Percentiles rank a stretch among this genome's conserved stretches.
These are phyloP conservation scores for Neodon shergylaensis DNA, from an alignment of 2,113 vertebrate species.

Conservation along the genomic window DNA sequence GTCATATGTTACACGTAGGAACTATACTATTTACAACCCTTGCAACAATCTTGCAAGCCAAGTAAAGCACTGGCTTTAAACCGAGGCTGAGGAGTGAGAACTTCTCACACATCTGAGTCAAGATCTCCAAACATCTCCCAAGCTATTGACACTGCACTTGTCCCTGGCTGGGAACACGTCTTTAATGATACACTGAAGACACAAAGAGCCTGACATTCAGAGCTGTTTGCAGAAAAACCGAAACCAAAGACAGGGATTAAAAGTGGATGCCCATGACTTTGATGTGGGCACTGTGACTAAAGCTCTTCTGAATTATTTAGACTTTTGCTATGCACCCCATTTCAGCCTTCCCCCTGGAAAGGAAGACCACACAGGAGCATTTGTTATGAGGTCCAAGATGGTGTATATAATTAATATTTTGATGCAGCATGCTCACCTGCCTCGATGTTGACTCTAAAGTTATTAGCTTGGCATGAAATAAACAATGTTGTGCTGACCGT, in stretches of 20 bases:
- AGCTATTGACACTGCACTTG: not conserved
- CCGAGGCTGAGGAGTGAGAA: not conserved
- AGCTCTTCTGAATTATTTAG: slow-evolving; percentile 74
- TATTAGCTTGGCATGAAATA: slow-evolving; percentile 78
- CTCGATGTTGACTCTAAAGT: slow-evolving; percentile 74
- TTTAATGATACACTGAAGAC: slow-evolving; percentile 3
- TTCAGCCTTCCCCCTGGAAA: slow-evolving; percentile 67
- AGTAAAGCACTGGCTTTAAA: not conserved
- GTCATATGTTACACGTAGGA: not conserved
- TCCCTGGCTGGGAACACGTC: slow-evolving; percentile 5
- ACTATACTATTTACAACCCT: not conserved
- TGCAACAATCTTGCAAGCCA: not conserved
- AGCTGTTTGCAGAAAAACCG: not conserved
- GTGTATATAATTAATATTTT: slow-evolving; percentile 82
- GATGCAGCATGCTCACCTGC: slow-evolving; percentile 74
- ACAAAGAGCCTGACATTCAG: not conserved
- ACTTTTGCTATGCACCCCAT: slow-evolving; percentile 53
- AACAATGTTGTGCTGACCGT: slow-evolving; percentile 71
- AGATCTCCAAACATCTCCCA: slow-evolving; percentile 1
- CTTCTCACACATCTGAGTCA: slow-evolving; percentile 5
- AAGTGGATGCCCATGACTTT: slow-evolving; percentile 39
- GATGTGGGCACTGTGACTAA: slow-evolving; percentile 5
- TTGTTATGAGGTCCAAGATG: slow-evolving; percentile 62
- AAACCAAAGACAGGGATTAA: not conserved
- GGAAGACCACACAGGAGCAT: slow-evolving; percentile 56